These are phyloP conservation scores for Eospalax fontanierii DNA, from an alignment of 2,797 vertebrate genomes.

Conservation along the genomic window DNA sequence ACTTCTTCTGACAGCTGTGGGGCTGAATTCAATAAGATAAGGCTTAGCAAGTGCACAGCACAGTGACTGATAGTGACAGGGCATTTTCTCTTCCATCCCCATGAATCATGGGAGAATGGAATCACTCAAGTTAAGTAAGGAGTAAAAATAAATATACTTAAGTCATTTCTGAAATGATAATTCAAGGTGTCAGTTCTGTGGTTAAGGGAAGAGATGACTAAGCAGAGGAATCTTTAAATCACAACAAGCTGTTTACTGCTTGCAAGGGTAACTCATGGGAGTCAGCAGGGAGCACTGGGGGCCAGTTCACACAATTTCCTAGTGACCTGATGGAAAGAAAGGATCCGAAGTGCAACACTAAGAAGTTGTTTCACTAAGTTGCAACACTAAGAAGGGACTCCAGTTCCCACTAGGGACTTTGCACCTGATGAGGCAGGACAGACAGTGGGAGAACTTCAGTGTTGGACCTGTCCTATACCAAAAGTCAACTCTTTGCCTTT, in stretches of 20 bases:
- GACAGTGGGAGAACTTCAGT: background rate
- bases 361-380: too few relatives aligned
- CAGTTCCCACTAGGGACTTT: background rate
- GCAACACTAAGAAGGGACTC: background rate
- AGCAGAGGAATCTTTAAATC: background rate
- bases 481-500: background rate
- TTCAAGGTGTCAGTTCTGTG: background rate
- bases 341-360: background rate
- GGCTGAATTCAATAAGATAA: background rate
- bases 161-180: background rate
- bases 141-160: slow-evolving; percentile 23
- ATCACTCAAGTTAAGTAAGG: background rate
- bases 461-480: background rate
- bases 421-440: background rate
- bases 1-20: background rate
- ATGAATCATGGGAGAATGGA: background rate
- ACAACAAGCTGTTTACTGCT: background rate
- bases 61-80: background rate
- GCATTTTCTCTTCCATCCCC: background rate
- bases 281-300: background rate
- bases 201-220: background rate
- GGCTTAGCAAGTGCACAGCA: background rate
- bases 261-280: too few relatives aligned
- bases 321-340: background rate
- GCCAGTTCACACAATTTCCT: background rate